Base-by-base conservation (phyloP, 2,888 invertebrate genomes). In the Sinotaia quadrata region DNA sequence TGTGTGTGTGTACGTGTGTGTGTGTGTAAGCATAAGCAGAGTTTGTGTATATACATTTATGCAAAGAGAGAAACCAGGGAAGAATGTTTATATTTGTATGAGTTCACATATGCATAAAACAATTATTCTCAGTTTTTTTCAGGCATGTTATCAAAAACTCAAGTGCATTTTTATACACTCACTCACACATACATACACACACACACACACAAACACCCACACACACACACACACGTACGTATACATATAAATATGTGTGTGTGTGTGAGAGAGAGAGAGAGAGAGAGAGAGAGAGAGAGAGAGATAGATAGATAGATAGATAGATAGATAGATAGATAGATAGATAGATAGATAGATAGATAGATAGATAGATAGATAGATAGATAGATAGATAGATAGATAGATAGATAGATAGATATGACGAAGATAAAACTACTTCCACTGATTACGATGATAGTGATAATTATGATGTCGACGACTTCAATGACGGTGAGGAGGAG, bases 311-410 rank as follows among this genome's bases (percentile, higher is more conserved):
- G 34, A 31, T 4, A 34, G 52, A 62, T 41, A 21, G 24, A 62
- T 24, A 52, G 51, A 2, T n/a, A 12, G 24, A n/a, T 1, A 3
- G 24, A 37, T n/a, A 59, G 21, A 21, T 10, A 31, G 57, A 57
- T 29, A 57, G 0, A 57, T 12, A n/a, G 15, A 15, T 1, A 36
- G 34, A 0, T 8, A 18, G 24, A 18, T 5, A 21, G 2, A 21
- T 33, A 57, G 29, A 31, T 18, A 57, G 61, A 0, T 12, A 4
- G 61, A 31, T 47, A n/a, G 33, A 4, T 10, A 5, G 2, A 47
- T 15, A 61, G 61, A 49, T 21, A 33, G 51, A 34, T 24, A 51
- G 33, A 49, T n/a, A 51, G 62, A 51, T 15, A 33, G 62, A 62
- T 15, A 60, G 60, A 60, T 18, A 51, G 51, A 34, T 12, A 33